phyloP scores from a whole-genome alignment of 2,888 invertebrate species.

The Dryadula phaetusa region DNA sequence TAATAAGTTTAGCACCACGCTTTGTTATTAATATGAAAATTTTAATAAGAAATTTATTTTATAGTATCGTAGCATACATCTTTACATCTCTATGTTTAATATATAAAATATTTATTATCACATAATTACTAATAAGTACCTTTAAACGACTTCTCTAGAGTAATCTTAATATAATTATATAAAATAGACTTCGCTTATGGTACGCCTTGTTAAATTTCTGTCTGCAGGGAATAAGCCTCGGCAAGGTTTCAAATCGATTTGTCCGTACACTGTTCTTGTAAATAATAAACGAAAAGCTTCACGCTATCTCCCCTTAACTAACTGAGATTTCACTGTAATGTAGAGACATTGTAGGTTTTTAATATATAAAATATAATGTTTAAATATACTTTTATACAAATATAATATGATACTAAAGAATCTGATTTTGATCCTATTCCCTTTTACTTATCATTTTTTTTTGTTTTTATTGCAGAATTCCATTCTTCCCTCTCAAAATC shows the following conservation, averaged over 20 bases:
- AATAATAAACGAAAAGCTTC: conserved; percentile 12
- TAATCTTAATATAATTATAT: conserved; percentile 10
- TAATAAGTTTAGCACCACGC: no score
- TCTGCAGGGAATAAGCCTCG: conserved; percentile 15
- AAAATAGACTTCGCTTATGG: not conserved
- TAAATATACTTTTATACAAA: no score
- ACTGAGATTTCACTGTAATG: not conserved
- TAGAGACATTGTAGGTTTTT: no score
- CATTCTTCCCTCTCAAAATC: no score
- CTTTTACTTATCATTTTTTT: no score
- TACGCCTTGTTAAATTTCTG: conserved; percentile 2
- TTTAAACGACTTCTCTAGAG: conserved; percentile 5
- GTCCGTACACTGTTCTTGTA: not conserved
- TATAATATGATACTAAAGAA: no score
- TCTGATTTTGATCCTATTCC: no score
- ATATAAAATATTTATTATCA: not conserved
- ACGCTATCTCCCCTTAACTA: not conserved
- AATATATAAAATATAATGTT: no score
- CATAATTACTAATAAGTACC: not conserved
- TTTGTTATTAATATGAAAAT: no score
- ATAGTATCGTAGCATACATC: no score
- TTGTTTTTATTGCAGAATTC: no score
- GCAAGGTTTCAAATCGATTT: conserved; percentile 8
- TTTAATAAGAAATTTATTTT: no score
- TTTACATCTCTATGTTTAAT: not conserved